Conservation (phyloP, 1,140 invertebrate species). For the Aphelenchoides avenae region DNA sequence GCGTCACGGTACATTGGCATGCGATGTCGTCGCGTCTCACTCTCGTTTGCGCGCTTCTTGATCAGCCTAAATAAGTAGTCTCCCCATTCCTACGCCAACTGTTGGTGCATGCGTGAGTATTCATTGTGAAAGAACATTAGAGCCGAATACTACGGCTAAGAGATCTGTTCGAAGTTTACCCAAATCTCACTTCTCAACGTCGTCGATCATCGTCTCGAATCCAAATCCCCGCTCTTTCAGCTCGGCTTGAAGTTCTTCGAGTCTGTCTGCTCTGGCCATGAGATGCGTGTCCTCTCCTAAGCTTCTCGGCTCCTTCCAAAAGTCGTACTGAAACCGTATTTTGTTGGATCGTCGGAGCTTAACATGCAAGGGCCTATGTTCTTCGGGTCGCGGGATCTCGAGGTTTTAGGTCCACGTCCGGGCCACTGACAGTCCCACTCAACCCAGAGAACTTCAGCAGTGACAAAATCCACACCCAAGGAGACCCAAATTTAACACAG, state of each 20-base stretch:
- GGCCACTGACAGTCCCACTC: no score
- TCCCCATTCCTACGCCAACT: slow-evolving; percentile 9
- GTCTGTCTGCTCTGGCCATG: slow-evolving; percentile 21
- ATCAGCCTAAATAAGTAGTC: slow-evolving; percentile 42
- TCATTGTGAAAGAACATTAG: background rate
- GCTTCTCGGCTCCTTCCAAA: slow-evolving; percentile 46
- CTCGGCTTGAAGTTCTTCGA: slow-evolving; percentile 18
- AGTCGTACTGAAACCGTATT: slow-evolving; percentile 33
- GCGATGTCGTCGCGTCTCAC: slow-evolving; percentile 5
- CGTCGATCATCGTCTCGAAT: slow-evolving; percentile 53
- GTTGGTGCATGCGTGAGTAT: background rate
- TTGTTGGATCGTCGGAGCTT: no score
- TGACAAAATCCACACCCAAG: no score
- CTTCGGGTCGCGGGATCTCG: no score
- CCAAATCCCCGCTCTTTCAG: slow-evolving; percentile 39
- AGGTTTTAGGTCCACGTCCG: no score
- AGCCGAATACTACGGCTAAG: background rate
- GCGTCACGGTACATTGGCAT: slow-evolving; percentile 20
- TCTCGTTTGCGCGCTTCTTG: slow-evolving; percentile 31
- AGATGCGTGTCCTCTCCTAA: slow-evolving; percentile 42
- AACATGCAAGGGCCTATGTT: no score
- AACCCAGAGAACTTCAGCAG: no score
- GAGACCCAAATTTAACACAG: no score
- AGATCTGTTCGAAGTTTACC: background rate
- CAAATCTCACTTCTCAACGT: slow-evolving; percentile 47